Conservation (phyloP, 2,797 vertebrate genomes). For the Pseudochirops corinnae region DNA sequence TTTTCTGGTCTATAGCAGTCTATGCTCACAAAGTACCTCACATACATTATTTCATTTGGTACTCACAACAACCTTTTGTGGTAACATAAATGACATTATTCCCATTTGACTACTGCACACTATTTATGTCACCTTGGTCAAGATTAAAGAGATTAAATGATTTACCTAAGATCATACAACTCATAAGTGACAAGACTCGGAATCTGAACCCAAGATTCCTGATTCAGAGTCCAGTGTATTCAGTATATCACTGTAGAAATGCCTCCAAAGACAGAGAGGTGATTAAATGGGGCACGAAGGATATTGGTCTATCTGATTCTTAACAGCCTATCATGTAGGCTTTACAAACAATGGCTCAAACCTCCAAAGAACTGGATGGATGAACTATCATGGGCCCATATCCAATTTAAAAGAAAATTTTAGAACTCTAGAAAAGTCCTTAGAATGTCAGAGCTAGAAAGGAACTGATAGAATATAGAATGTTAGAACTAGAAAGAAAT, state of each 20-base stretch:
- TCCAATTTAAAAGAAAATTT: not conserved
- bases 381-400: not conserved
- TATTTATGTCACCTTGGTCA: not conserved
- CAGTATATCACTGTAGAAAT: not conserved
- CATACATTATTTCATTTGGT: not conserved
- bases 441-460: not conserved
- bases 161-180: not conserved
- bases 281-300: not conserved
- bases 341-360: not conserved
- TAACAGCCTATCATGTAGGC: not conserved
- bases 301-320: not conserved
- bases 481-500: not conserved
- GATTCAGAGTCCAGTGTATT: not conserved
- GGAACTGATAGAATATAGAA: not conserved
- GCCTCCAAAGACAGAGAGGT: not conserved
- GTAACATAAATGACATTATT: not conserved
- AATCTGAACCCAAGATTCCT: not conserved
- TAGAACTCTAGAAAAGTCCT: not conserved
- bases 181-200: not conserved
- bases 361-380: not conserved
- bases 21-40: not conserved
- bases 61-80: not conserved
- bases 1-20: not conserved
- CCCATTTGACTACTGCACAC: not conserved
- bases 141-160: not conserved